Evolutionary conservation across 2,888 invertebrate genomes (phyloP), one percentile per base, ranked within the genome.

Genomic region (Cheilosia vulpina): DNA sequence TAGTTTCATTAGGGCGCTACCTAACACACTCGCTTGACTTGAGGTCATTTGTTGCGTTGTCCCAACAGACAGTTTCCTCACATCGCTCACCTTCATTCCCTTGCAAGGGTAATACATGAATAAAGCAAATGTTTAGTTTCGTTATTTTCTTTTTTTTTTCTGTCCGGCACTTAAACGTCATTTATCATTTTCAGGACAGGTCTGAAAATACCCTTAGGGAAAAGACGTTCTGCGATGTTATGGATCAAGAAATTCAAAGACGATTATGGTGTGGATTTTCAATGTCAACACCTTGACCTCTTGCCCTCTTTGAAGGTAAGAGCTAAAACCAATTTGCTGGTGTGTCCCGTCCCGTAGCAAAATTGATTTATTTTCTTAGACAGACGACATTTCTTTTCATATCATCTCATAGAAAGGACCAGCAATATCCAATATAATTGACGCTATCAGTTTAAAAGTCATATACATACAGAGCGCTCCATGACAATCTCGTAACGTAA

Each of bases 211-310:
- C 50, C 58, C 24, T 21, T 11, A 50, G 58, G 58, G 47, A 34
- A 50, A 58, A 21, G 47, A 38, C 38, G 60, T 50, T 60, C 21
- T 19, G 38, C 15, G 50, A n/a, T 60, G 21, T 52, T 4, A 27
- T 34, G 41, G 27, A 58, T 58, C 41, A 43, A 24, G 73, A 31
- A 73, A 63, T 73, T 63, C 52, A 43, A 45, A 34, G 34, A 55
- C 24, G 65, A 75, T 75, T 65, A 57, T 65, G 65, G 63, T 55
- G 65, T 75, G 55, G 73, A 75, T 47, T 75, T 47, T 65, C 57
- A 57, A 4, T 75, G 73, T 65, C 73, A 57, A 65, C 63, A 55
- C 55, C 55, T 63, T 63, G 62, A 73, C 63, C 73, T 57, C 47
- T 45, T 34, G 62, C 31, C 73, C 43, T 47, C 19, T 47, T 4